Percentiles rank a stretch among this genome's conserved stretches.
Conservation (phyloP, 92 coral and sea anemone genomes). For the Epizoanthus illoricatus region DNA sequence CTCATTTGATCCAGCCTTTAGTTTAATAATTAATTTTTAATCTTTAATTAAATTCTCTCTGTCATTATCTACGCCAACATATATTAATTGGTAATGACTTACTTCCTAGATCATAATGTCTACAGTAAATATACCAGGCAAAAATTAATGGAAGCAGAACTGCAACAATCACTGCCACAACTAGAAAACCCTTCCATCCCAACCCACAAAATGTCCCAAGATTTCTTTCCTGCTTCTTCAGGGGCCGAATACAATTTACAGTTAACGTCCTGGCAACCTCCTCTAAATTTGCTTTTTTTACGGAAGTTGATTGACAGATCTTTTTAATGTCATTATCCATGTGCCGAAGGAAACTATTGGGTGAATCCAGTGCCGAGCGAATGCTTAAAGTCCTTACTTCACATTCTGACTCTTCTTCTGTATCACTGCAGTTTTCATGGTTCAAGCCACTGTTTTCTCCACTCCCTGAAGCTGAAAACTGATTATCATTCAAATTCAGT, state of each 20-base stretch:
- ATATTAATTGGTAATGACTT: conserved; percentile 12
- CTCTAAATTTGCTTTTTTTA: conserved; percentile 73
- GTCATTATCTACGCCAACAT: conserved; percentile 3
- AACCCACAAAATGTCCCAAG: conserved; percentile 84
- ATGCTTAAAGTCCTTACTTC: conserved; percentile 90
- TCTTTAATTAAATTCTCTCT: too few species aligned
- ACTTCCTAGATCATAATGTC: neutral
- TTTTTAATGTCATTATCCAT: conserved; percentile 93
- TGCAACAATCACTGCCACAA: conserved; percentile 66
- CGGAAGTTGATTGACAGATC: conserved; percentile 84
- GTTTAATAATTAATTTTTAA: too few species aligned
- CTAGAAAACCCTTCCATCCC: conserved; percentile 90
- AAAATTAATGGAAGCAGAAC: conserved; percentile 68
- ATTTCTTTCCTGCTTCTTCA: conserved; percentile 74
- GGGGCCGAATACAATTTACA: conserved; percentile 90
- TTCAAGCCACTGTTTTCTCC: conserved; percentile 34
- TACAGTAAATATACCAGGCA: conserved; percentile 48
- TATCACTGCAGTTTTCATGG: conserved; percentile 52
- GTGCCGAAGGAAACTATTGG: conserved; percentile 82
- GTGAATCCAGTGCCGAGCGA: conserved; percentile 82
- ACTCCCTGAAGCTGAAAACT: conserved; percentile 47
- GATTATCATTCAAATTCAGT: conserved; percentile 39
- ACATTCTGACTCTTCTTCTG: conserved; percentile 44
- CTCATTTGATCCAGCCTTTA: too few species aligned
- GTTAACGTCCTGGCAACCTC: conserved; percentile 89